A percentile compares a stretch with the other conserved stretches of the same genome.
Conservation (phyloP, 2,797 vertebrate species). For the Macropodus opercularis region DNA sequence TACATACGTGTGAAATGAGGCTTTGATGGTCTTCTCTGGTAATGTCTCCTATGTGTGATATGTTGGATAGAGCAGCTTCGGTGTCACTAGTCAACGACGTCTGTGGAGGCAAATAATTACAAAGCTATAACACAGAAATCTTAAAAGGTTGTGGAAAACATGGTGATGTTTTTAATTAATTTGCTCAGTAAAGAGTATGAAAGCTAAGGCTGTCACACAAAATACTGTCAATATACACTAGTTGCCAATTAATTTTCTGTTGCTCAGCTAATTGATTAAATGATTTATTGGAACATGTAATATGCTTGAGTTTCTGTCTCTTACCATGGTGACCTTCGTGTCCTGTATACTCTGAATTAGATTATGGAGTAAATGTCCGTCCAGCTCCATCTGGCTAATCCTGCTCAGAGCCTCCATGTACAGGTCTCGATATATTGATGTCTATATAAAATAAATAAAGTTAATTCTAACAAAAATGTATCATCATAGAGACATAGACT, state of each 20-base stretch:
- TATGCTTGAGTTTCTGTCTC: slow-evolving; percentile 2
- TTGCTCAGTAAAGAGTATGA: neutral
- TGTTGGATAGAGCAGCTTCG: slow-evolving; percentile 62
- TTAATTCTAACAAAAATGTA: neutral
- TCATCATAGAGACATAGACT: neutral
- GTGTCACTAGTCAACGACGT: slow-evolving; percentile 60
- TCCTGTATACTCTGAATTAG: slow-evolving; percentile 73
- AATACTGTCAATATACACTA: neutral
- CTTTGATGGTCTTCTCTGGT: slow-evolving; percentile 73
- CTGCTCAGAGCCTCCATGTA: slow-evolving; percentile 75
- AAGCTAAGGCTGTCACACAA: too few species aligned
- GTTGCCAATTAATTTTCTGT: neutral
- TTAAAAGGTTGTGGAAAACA: neutral
- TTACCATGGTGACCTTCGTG: slow-evolving; percentile 70
- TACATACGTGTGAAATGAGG: slow-evolving; percentile 72
- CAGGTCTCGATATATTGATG: slow-evolving; percentile 77
- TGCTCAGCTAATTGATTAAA: neutral
- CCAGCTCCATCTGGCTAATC: slow-evolving; percentile 74
- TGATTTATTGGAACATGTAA: neutral
- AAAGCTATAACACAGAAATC: neutral
- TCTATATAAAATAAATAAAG: slow-evolving; percentile 60
- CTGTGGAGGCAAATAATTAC: slow-evolving; percentile 54
- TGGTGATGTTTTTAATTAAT: too few species aligned
- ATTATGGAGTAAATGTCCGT: slow-evolving; percentile 58
- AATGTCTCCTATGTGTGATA: slow-evolving; percentile 60